A percentile compares a stretch with the other conserved stretches of the same genome.
phyloP scores from a whole-genome alignment of 2,113 vertebrate species.

The Centropus bengalensis region DNA sequence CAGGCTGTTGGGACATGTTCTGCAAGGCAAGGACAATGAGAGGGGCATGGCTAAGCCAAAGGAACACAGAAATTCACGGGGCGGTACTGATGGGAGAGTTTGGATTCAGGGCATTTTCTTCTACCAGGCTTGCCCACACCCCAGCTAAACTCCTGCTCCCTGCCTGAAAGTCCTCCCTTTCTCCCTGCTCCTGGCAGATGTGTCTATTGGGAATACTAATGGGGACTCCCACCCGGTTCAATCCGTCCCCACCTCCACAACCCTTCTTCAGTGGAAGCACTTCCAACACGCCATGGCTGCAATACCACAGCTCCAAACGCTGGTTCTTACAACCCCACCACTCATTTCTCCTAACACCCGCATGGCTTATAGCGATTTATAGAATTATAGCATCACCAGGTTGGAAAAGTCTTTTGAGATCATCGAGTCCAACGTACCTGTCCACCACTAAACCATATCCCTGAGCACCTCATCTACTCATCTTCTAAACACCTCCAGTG shows the following conservation, averaged over 20 bases:
- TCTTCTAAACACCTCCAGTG: no score
- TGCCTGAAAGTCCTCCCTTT: neutral
- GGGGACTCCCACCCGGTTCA: neutral
- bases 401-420: no score
- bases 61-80: neutral
- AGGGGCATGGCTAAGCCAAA: neutral
- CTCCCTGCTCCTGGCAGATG: neutral
- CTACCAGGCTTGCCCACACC: neutral
- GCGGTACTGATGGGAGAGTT: neutral
- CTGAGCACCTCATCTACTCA: no score
- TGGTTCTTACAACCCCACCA: neutral
- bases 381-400: no score
- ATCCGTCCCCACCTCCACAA: neutral
- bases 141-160: neutral
- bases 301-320: neutral
- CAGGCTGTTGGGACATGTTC: slow-evolving; percentile 97
- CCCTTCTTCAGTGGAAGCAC: neutral
- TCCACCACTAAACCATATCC: no score
- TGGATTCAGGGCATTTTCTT: neutral
- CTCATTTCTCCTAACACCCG: neutral
- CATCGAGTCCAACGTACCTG: no score
- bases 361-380: neutral
- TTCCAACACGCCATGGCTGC: neutral
- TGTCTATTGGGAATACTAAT: neutral
- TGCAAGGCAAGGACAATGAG: slow-evolving; percentile 67